Conservation (phyloP, 2,888 invertebrate species). For the Caradrina clavipalpis region DNA sequence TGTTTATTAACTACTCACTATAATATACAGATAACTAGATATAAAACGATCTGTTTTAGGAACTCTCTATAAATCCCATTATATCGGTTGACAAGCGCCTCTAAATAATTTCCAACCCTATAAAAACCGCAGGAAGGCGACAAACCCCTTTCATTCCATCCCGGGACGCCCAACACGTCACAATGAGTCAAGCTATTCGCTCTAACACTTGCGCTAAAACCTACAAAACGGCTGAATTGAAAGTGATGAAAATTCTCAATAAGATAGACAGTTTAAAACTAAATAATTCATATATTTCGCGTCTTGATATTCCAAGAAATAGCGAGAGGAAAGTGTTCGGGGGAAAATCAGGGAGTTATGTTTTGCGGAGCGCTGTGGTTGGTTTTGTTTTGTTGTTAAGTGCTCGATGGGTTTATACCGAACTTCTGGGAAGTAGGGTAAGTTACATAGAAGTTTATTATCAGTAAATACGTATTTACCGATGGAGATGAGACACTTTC, state of each 20-base stretch:
- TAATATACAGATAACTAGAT: constrained; percentile 1
- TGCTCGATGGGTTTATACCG: constrained; percentile 69
- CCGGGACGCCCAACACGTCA: constrained; percentile 40
- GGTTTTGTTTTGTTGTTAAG: constrained; percentile 56
- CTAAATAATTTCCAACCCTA: constrained; percentile 63
- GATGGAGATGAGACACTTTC: no score
- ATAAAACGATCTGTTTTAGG: not conserved
- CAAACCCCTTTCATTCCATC: constrained; percentile 67
- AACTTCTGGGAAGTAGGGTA: constrained; percentile 71
- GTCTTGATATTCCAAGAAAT: constrained; percentile 67
- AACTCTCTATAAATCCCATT: constrained; percentile 52
- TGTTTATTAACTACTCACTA: not conserved
- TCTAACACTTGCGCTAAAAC: constrained; percentile 80
- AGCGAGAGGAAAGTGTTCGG: constrained; percentile 5
- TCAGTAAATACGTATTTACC: not conserved
- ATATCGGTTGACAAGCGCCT: constrained; percentile 58
- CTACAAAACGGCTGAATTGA: constrained; percentile 80
- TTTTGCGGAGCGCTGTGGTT: constrained; percentile 33
- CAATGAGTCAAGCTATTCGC: constrained; percentile 72
- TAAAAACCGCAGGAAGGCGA: constrained; percentile 68
- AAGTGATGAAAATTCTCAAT: constrained; percentile 79
- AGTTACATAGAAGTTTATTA: constrained; percentile 26
- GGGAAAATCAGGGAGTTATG: constrained; percentile 36
- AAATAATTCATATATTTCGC: constrained; percentile 72
- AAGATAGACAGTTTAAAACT: constrained; percentile 81